Conservation (phyloP, 37 sponge, comb jelly and placozoan genomes). For the Hexactinellida sp. region DNA sequence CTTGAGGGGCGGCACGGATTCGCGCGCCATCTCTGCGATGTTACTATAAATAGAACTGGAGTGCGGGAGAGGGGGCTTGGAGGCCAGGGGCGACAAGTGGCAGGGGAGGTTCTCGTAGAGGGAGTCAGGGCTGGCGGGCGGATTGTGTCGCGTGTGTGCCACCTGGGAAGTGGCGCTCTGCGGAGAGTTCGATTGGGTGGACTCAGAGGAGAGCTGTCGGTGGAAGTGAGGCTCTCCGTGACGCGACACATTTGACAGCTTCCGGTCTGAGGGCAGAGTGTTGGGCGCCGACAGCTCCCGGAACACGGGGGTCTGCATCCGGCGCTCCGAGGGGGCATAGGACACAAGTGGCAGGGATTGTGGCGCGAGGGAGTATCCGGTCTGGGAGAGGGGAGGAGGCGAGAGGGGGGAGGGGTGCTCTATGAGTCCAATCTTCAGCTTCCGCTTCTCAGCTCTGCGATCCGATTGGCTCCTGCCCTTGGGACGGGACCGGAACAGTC, state of each 20-base stretch:
- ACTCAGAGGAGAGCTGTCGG: not conserved
- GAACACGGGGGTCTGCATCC: not conserved
- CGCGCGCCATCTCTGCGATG: not conserved
- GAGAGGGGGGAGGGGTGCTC: not conserved
- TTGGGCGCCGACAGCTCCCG: not conserved
- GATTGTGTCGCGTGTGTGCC: not conserved
- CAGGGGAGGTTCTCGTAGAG: not conserved
- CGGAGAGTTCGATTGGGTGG: not conserved
- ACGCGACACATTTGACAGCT: not conserved
- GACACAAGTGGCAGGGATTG: not conserved
- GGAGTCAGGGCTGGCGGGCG: not conserved
- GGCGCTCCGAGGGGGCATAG: not conserved
- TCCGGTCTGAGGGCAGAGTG: not conserved
- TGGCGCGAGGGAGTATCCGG: not conserved
- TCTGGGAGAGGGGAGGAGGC: not conserved
- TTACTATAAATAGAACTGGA: conserved; percentile 12
- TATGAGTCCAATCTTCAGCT: not conserved
- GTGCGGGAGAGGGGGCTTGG: not conserved
- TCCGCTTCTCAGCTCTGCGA: not conserved
- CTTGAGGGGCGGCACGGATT: not conserved
- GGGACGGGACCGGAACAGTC: not conserved
- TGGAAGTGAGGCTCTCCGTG: not conserved
- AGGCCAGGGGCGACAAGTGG: not conserved
- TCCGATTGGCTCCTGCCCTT: not conserved
- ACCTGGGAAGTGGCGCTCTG: not conserved